Evolutionary conservation across 2,797 vertebrate genomes (phyloP).

Genomic region (Sylvilagus floridanus): DNA sequence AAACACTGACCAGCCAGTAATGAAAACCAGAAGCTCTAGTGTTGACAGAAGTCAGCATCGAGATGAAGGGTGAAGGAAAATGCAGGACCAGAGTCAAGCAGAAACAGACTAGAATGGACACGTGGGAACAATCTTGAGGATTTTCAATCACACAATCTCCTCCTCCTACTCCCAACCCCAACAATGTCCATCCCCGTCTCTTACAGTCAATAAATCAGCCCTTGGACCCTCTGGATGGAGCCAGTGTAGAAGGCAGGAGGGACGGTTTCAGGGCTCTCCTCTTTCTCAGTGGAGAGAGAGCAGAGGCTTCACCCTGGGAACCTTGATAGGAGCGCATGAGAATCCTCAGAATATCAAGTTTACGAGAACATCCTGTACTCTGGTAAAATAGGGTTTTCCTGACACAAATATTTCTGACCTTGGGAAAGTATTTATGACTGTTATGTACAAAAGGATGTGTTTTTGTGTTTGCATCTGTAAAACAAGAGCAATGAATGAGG

Average conservation of each 20-base stretch:
- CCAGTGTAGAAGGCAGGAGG: neutral
- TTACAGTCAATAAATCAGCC: neutral
- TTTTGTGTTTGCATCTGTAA: constrained; percentile 67
- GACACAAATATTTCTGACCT: constrained; percentile 67
- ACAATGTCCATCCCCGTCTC: neutral
- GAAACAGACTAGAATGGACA: neutral
- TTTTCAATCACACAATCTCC: neutral
- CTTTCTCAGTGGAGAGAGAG: neutral
- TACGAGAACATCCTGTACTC: constrained; percentile 79
- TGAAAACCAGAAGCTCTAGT: constrained; percentile 35
- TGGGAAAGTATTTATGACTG: constrained; percentile 70
- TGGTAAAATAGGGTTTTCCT: constrained; percentile 70
- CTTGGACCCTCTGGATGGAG: neutral
- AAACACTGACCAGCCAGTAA: neutral
- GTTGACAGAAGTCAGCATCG: neutral
- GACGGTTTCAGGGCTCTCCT: neutral
- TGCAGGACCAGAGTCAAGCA: neutral
- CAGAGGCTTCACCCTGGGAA: neutral
- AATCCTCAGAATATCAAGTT: constrained; percentile 57
- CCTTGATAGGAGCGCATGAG: neutral
- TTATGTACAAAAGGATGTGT: constrained; percentile 70
- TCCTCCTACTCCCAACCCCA: neutral
- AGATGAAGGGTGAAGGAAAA: neutral
- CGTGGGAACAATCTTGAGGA: neutral
- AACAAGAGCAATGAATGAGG: constrained; percentile 41